Evolutionary conservation across 1,140 invertebrate genomes (phyloP), one percentile per base, ranked within the genome.

Genomic region (Drosophila asahinai): DNA sequence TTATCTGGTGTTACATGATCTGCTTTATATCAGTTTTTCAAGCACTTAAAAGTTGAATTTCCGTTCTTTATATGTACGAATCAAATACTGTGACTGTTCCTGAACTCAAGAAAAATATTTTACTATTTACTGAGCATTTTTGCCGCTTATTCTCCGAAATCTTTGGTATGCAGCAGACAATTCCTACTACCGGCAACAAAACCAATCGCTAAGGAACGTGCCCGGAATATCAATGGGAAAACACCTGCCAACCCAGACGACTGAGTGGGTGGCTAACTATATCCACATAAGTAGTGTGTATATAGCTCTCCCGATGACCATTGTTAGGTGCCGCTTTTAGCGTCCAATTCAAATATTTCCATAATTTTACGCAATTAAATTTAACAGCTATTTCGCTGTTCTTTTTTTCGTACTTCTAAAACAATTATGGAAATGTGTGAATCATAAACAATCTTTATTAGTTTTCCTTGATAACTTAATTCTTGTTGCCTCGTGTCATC

Each of bases 361-460:
- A 68, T 66, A 54, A 40, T 60, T 86, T 86, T 59, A 22, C 45
- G 52, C 62, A 30, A 79, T 81, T 76, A 61, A 65, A 48, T 81
- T 66, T 73, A 30, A 66, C 14, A 60, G 36, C 54, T 61, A 43
- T 61, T 60, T 72, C 36, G 14, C 5, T 30, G 19, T 72, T 72
- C 12, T 58, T 52, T 54, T 64, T 40, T 60, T 33, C 1, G 11
- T 15, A 15, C n/a, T 55, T 30, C 11, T 42, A 64, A 42, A 27
- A 66, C 45, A 47, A 68, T 62, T 55, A 65, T 82, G 51, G 22
- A 33, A 61, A 40, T 49, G 66, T 49, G 30, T 72, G 43, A 73
- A 36, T 72, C 70, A 77, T 36, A 40, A 48, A 57, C 22, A 11
- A 12, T 5, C 12, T 11, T 11, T 54, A 54, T 54, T 33, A 45